phyloP scores from a whole-genome alignment of 2,888 invertebrate genomes.

The Drosophila peninsularis region DNA sequence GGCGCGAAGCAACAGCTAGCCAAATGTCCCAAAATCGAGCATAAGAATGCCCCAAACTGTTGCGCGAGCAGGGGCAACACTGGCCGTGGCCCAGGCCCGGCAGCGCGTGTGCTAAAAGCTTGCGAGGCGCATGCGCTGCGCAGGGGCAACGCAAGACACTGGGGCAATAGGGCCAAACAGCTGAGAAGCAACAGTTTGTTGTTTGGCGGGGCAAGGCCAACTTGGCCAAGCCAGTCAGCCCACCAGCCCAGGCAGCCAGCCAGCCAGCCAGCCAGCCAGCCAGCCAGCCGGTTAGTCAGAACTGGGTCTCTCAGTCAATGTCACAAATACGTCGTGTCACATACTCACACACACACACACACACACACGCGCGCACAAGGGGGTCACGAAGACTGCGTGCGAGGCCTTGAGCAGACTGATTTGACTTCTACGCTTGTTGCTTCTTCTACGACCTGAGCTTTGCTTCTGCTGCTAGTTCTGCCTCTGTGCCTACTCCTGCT shows the following conservation, averaged over 20 bases:
- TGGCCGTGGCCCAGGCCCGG: conserved; percentile 42
- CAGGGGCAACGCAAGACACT: conserved; percentile 14
- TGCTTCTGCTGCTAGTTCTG: background rate
- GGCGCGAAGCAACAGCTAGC: conserved; percentile 73
- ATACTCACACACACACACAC: background rate
- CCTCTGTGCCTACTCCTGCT: background rate
- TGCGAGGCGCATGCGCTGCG: conserved; percentile 50
- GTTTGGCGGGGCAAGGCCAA: conserved; percentile 40
- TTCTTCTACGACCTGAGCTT: conserved; percentile 19
- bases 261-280: conserved; percentile 25
- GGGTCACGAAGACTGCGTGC: conserved; percentile 19
- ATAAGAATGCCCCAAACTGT: conserved; percentile 75
- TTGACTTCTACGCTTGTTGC: conserved; percentile 51
- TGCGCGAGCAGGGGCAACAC: conserved; percentile 55
- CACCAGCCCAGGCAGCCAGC: background rate
- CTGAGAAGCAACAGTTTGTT: conserved; percentile 80
- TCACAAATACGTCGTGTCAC: conserved; percentile 49
- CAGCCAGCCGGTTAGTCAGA: conserved; percentile 63
- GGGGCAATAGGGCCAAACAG: conserved; percentile 52
- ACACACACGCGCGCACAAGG: background rate
- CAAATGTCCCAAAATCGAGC: conserved; percentile 65
- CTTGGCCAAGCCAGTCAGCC: conserved; percentile 22
- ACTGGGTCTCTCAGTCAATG: conserved; percentile 80
- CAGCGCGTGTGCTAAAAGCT: conserved; percentile 57
- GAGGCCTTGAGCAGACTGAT: conserved; percentile 48